phyloP scores from a whole-genome alignment of 2,797 vertebrate species.

The Sarcoramphus papa region DNA sequence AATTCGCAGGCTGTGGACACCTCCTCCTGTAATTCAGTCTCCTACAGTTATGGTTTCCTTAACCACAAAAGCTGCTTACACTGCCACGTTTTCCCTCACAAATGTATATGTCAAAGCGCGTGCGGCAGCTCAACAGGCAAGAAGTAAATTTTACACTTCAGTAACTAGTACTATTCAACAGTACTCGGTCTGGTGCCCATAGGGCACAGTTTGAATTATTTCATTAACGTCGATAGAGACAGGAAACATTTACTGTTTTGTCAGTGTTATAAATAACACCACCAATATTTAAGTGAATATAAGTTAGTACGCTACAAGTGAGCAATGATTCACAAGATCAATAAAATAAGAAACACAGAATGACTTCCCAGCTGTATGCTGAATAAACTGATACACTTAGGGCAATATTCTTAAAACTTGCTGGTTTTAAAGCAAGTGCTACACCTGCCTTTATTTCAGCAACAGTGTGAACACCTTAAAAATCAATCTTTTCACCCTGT shows the following conservation, averaged over 20 bases:
- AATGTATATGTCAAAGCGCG: neutral
- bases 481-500: neutral
- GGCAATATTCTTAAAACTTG: neutral
- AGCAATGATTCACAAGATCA: neutral
- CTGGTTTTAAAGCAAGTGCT: neutral
- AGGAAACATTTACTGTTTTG: neutral
- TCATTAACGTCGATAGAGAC: neutral
- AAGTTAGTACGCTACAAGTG: neutral
- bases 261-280: neutral
- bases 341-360: neutral
- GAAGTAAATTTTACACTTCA: neutral
- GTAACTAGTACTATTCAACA: neutral
- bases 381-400: neutral
- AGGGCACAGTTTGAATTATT: neutral
- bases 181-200: accelerated
- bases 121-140: neutral
- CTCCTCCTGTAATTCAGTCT: neutral
- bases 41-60: neutral
- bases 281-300: neutral
- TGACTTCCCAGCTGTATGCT: neutral
- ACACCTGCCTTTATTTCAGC: neutral
- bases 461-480: neutral
- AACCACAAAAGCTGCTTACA: neutral
- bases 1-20: neutral
- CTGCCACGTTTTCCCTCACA: neutral